Evolutionary conservation across 2,797 vertebrate species (phyloP).

Genomic region (Anguilla megastoma): DNA sequence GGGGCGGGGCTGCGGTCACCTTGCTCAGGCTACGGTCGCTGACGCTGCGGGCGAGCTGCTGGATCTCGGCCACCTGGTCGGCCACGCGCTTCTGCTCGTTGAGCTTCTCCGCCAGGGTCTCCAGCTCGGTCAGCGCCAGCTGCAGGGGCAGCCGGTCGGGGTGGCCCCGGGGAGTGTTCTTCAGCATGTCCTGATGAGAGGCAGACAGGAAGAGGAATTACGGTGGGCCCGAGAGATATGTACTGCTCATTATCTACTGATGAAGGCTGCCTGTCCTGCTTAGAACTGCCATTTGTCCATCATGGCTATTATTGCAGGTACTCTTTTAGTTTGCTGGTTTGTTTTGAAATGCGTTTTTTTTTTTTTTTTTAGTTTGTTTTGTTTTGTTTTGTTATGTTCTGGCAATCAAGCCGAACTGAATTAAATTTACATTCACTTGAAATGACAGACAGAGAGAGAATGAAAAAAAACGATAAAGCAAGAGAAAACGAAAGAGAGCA

Average conservation of each 20-base stretch:
- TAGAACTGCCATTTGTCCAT: neutral
- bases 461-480: neutral
- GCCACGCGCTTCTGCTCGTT: constrained; percentile 94
- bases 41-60: constrained; percentile 88
- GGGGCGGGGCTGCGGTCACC: constrained; percentile 63
- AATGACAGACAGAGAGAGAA: neutral
- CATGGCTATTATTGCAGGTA: too few species aligned
- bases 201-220: neutral
- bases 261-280: neutral
- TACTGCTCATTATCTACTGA: neutral
- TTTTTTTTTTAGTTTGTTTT: too few species aligned
- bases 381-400: too few species aligned
- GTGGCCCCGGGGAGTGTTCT: constrained; percentile 90
- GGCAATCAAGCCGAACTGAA: too few species aligned
- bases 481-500: neutral
- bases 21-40: constrained; percentile 90
- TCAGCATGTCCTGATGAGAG: constrained; percentile 87
- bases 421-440: neutral
- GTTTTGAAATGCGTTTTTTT: too few species aligned
- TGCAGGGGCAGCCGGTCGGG: constrained; percentile 90
- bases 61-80: constrained; percentile 90
- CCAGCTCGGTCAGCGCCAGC: constrained; percentile 92
- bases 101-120: constrained; percentile 91
- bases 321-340: too few species aligned
- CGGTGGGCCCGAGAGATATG: too few species aligned